phyloP scores from a whole-genome alignment of 2,113 vertebrate genomes.

The Malurus melanocephalus region DNA sequence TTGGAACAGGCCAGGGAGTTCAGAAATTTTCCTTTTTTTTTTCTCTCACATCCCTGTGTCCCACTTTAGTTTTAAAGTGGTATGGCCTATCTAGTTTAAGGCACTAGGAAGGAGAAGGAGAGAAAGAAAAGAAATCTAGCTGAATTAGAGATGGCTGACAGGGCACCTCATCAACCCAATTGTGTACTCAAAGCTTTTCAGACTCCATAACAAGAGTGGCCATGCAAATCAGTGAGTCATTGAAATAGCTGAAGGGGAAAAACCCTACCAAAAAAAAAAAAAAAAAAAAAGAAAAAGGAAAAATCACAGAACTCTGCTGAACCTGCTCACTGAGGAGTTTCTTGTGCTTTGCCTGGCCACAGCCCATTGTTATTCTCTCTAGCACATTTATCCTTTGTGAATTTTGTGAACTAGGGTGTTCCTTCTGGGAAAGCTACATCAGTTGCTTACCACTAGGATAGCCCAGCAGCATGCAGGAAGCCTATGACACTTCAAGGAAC shows the following conservation, averaged over 20 bases:
- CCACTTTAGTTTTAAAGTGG: slow-evolving; percentile 61
- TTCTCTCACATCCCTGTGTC: slow-evolving; percentile 12
- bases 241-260: neutral
- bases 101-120: neutral
- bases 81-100: slow-evolving; percentile 6
- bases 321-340: neutral
- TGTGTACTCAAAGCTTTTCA: neutral
- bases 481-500: neutral
- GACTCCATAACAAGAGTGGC: neutral
- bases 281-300: neutral
- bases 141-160: neutral
- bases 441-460: neutral
- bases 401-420: neutral
- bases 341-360: neutral
- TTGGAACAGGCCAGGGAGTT: slow-evolving; percentile 20
- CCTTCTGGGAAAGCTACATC: neutral
- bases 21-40: slow-evolving; percentile 5
- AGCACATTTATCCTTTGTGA: neutral
- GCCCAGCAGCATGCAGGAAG: neutral
- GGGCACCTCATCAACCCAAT: neutral
- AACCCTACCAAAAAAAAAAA: neutral
- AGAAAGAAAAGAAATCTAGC: neutral
- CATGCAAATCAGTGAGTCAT: neutral
- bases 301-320: neutral
- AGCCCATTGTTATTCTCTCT: neutral